Evolutionary conservation across 2,113 vertebrate genomes (phyloP).

Genomic region (Astatoreochromis straeleni): DNA sequence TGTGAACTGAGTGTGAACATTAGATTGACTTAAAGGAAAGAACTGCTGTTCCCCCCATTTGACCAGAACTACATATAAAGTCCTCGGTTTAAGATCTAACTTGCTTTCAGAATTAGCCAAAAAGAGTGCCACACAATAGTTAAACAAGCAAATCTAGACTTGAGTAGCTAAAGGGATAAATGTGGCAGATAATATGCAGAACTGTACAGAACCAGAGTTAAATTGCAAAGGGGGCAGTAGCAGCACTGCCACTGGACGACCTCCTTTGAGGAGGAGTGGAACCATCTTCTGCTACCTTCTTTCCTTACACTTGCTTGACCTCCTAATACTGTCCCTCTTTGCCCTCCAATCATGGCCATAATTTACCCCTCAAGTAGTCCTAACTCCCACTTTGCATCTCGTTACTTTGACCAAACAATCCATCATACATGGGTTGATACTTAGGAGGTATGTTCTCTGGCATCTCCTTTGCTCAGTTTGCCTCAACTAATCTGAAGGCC

Average conservation of each 20-base stretch:
- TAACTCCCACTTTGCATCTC: constrained; percentile 39
- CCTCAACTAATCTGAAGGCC: constrained; percentile 42
- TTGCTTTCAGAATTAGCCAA: background rate
- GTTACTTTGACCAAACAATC: constrained; percentile 41
- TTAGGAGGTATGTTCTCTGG: constrained; percentile 37
- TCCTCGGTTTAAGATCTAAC: background rate
- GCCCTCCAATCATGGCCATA: constrained; percentile 29
- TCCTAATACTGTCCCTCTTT: constrained; percentile 39
- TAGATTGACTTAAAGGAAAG: background rate
- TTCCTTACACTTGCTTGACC: constrained; percentile 44
- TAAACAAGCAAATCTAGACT: background rate
- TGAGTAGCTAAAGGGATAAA: background rate
- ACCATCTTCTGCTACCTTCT: constrained; percentile 16
- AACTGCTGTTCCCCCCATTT: background rate
- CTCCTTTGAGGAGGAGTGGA: background rate
- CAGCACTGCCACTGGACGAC: background rate
- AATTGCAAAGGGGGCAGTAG: background rate
- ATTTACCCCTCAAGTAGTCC: constrained; percentile 55
- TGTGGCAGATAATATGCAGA: background rate
- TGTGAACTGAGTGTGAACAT: background rate
- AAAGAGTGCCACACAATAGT: background rate
- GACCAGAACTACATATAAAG: background rate
- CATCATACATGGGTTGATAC: constrained; percentile 40
- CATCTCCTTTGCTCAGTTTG: constrained; percentile 28
- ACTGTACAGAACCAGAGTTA: background rate